Conservation (phyloP, 2,888 invertebrate genomes). For the Pantelozetes paolii region DNA sequence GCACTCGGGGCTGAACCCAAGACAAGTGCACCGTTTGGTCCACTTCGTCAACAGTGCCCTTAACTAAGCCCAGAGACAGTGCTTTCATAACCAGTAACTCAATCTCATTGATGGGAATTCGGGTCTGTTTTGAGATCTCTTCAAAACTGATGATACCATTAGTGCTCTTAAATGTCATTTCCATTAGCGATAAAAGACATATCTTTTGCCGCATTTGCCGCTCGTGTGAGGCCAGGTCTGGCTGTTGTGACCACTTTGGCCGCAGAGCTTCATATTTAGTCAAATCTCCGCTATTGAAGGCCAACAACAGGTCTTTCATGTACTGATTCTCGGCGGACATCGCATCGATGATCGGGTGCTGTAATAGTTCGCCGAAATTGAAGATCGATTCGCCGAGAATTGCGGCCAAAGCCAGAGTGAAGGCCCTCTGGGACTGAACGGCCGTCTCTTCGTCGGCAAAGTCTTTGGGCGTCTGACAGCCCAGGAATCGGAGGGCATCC, state of each 20-base stretch:
- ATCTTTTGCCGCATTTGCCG: slow-evolving; percentile 82
- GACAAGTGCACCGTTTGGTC: slow-evolving; percentile 67
- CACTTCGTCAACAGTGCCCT: slow-evolving; percentile 92
- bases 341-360: slow-evolving; percentile 86
- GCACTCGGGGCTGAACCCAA: slow-evolving; percentile 79
- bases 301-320: slow-evolving; percentile 74
- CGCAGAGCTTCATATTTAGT: slow-evolving; percentile 68
- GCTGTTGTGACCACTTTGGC: slow-evolving; percentile 67
- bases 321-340: slow-evolving; percentile 78
- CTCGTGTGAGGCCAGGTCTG: slow-evolving; percentile 77
- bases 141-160: slow-evolving; percentile 77
- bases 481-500: slow-evolving; percentile 74
- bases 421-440: slow-evolving; percentile 69
- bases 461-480: slow-evolving; percentile 62
- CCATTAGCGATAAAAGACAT: slow-evolving; percentile 91
- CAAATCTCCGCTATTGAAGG: slow-evolving; percentile 80
- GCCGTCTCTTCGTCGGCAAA: slow-evolving; percentile 56
- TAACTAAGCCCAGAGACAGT: slow-evolving; percentile 83
- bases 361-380: slow-evolving; percentile 92
- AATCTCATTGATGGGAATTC: slow-evolving; percentile 68
- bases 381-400: slow-evolving; percentile 90
- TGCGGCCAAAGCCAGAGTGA: slow-evolving; percentile 87
- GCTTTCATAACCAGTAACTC: slow-evolving; percentile 98
- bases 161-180: slow-evolving; percentile 94
- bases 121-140: slow-evolving; percentile 81